Evolutionary conservation across 2,888 invertebrate genomes (phyloP), one percentile per base, ranked within the genome.

Genomic region (Lycaena phlaeas): DNA sequence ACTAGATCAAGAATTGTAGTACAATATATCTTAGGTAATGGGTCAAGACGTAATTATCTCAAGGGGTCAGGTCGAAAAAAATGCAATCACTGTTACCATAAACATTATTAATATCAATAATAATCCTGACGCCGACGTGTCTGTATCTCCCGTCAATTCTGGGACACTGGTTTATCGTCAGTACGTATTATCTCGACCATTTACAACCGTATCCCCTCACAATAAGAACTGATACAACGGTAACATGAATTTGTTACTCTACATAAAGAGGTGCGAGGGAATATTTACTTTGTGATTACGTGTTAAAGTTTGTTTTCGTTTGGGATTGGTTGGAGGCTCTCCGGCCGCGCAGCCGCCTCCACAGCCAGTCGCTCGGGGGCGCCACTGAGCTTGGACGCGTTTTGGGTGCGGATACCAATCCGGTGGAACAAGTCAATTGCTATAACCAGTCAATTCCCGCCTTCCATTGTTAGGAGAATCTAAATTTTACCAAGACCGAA

Each of bases 301-400:
- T 0, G 3, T 54, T 63, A 63, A 45, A 51, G 55, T 45, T 41
- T 36, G 52, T 49, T 52, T 49, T 51, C 43, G 45, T 42, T 44
- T 48, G 51, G 46, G 37, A 50, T 40, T 22, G 41, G 50, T 57
- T 58, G 57, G 55, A 57, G 57, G 45, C 55, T 56, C 43, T 40
- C 49, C 52, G 52, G 51, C 44, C 67, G 76, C 79, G 79, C 79
- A 78, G 74, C 59, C 78, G 76, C 75, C 51, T 36, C 49, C 45
- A 46, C 64, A 61, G 60, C 50, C 73, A 79, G 81, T 81, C 58
- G 54, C 60, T 64, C 59, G 61, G 66, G 61, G 78, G 72, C 78
- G 75, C 74, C 74, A 70, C 71, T 64, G 64, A 40, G 64, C 67
- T 53, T 61, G 59, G 70, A 63, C 62, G 73, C 62, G 63, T 61